A percentile compares a stretch with the other conserved stretches of the same genome.
phyloP scores from a whole-genome alignment of 2,888 invertebrate genomes.

The Trachelus tabidus region DNA sequence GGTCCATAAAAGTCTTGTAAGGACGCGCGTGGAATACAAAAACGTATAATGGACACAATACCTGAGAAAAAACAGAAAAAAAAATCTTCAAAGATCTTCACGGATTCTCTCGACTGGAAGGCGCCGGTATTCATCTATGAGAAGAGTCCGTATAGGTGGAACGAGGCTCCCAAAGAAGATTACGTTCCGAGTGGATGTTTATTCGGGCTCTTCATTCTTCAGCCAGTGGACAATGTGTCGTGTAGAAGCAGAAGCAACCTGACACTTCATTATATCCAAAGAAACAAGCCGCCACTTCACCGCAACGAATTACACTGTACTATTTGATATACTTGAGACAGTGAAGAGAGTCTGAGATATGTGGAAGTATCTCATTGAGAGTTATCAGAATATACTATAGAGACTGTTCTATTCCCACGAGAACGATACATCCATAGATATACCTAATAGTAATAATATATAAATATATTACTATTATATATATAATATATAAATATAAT shows the following conservation, averaged over 20 bases:
- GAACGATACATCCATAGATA: too few species aligned
- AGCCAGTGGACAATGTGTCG: constrained; percentile 18
- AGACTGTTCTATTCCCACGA: too few species aligned
- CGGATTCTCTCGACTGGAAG: constrained; percentile 34
- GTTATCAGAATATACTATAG: too few species aligned
- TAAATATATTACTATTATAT: too few species aligned
- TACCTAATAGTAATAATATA: too few species aligned
- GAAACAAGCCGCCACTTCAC: too few species aligned
- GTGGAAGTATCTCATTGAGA: too few species aligned
- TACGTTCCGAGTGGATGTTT: constrained; percentile 50
- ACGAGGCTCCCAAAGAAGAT: constrained; percentile 28
- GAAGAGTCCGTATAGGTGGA: constrained; percentile 34
- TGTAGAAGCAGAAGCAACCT: constrained; percentile 1
- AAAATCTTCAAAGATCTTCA: constrained; percentile 19
- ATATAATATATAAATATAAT: too few species aligned
- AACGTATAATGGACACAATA: constrained; percentile 51
- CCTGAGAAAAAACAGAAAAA: constrained; percentile 17
- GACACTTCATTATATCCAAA: too few species aligned
- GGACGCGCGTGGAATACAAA: constrained; percentile 42
- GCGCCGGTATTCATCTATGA: constrained; percentile 41
- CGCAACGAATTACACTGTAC: too few species aligned
- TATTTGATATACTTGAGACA: too few species aligned
- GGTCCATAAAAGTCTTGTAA: constrained; percentile 32
- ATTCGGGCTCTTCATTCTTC: constrained; percentile 32
- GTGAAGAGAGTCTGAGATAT: too few species aligned